These are phyloP conservation scores for Pseudochirops cupreus DNA, from an alignment of 2,797 vertebrate genomes.

Conservation along the genomic window DNA sequence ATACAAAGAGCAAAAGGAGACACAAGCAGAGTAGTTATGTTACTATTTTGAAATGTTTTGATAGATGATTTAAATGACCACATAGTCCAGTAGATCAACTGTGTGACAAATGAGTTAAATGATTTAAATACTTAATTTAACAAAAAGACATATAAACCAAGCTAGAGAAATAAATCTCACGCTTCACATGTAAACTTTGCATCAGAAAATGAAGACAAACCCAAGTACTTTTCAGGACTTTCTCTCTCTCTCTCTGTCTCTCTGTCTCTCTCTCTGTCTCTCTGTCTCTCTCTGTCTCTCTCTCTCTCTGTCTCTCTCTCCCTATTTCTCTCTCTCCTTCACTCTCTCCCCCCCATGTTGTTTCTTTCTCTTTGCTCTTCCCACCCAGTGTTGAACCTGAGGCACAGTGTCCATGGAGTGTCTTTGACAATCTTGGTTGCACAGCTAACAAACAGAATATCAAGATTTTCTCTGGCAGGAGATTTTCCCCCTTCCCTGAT, in stretches of 20 bases:
- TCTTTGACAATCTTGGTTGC: neutral
- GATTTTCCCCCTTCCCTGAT: neutral
- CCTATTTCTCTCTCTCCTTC: no score
- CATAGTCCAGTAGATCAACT: slow-evolving; percentile 9
- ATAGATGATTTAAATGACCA: slow-evolving; percentile 9
- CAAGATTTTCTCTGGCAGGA: neutral
- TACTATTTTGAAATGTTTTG: slow-evolving; percentile 23
- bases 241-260: no score
- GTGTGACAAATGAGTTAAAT: slow-evolving; percentile 17
- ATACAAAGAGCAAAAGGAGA: no score
- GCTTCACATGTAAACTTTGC: no score
- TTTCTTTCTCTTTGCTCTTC: neutral
- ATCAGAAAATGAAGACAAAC: no score
- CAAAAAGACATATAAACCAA: slow-evolving; percentile 47
- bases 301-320: no score
- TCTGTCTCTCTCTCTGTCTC: no score
- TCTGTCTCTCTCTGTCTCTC: no score
- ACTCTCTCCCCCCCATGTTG: neutral
- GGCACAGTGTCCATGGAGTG: neutral
- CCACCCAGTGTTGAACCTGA: neutral
- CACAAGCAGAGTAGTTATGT: neutral
- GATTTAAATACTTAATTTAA: slow-evolving; percentile 15
- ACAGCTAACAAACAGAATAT: neutral
- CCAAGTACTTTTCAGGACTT: no score
- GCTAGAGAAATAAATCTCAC: slow-evolving; percentile 20